A percentile compares a stretch with the other conserved stretches of the same genome.
Conservation (phyloP, 2,797 vertebrate genomes). For the Lacerta viridis region DNA sequence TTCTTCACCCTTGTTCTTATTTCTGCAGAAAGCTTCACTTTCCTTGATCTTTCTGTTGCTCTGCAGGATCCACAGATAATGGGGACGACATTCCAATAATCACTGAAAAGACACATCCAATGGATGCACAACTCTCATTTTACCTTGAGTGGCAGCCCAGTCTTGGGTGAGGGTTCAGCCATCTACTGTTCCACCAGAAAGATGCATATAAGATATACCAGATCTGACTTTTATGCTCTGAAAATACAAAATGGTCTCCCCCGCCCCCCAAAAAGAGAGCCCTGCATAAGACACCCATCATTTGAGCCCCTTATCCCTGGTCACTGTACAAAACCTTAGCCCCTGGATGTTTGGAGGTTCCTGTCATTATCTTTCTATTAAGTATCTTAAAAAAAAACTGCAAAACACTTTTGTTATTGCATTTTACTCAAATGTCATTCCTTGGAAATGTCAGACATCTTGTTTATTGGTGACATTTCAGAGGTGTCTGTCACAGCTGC, state of each 20-base stretch:
- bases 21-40: background rate
- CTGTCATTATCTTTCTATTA: slow-evolving; percentile 10
- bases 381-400: background rate
- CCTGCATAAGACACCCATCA: background rate
- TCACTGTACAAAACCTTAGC: background rate
- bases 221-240: background rate
- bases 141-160: background rate
- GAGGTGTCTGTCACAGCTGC: slow-evolving; percentile 17
- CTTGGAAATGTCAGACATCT: slow-evolving; percentile 28
- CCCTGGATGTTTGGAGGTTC: background rate
- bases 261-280: background rate
- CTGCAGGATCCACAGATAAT: background rate
- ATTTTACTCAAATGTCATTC: background rate
- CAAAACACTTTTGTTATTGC: background rate
- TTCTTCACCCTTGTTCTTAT: background rate
- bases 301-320: background rate
- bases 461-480: slow-evolving; percentile 22
- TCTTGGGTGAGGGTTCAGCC: background rate
- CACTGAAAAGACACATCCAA: background rate
- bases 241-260: background rate
- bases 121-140: background rate
- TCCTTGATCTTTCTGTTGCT: background rate
- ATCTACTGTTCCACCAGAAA: background rate
- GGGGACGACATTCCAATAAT: background rate
- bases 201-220: background rate